These are phyloP conservation scores for Oreonectes daqikongensis DNA, from an alignment of 2,797 vertebrate genomes.

Conservation along the genomic window DNA sequence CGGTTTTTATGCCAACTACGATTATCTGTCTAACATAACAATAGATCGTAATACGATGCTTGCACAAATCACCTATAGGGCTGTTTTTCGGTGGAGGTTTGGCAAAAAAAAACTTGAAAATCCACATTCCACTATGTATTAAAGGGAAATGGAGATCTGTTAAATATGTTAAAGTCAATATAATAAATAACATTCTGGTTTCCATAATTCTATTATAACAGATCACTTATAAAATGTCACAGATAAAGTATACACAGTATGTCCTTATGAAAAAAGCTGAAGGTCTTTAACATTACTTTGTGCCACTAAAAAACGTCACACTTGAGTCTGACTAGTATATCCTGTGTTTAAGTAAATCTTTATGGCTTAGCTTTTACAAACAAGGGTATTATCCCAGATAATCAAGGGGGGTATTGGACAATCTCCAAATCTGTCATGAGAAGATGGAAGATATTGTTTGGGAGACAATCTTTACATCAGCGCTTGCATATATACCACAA, in stretches of 20 bases:
- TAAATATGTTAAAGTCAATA: too few relatives aligned
- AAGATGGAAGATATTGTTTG: constrained; percentile 24
- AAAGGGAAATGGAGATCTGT: too few relatives aligned
- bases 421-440: constrained; percentile 29
- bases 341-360: constrained; percentile 9
- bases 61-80: too few relatives aligned
- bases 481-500: constrained; percentile 13
- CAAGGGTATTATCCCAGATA: constrained; percentile 18
- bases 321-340: constrained; percentile 21
- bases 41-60: too few relatives aligned
- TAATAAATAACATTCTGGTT: too few relatives aligned
- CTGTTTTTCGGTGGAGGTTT: too few relatives aligned
- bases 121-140: too few relatives aligned
- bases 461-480: constrained; percentile 7
- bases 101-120: too few relatives aligned
- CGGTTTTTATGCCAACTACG: too few relatives aligned
- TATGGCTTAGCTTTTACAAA: constrained; percentile 9
- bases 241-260: not conserved
- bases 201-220: too few relatives aligned
- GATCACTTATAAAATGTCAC: too few relatives aligned
- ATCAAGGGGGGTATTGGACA: constrained; percentile 3
- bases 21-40: too few relatives aligned
- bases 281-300: constrained; percentile 6
- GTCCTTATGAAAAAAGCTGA: not conserved
- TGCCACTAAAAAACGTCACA: constrained; percentile 11